phyloP scores from a whole-genome alignment of 2,113 vertebrate genomes.

The Rhabdornis inornatus region DNA sequence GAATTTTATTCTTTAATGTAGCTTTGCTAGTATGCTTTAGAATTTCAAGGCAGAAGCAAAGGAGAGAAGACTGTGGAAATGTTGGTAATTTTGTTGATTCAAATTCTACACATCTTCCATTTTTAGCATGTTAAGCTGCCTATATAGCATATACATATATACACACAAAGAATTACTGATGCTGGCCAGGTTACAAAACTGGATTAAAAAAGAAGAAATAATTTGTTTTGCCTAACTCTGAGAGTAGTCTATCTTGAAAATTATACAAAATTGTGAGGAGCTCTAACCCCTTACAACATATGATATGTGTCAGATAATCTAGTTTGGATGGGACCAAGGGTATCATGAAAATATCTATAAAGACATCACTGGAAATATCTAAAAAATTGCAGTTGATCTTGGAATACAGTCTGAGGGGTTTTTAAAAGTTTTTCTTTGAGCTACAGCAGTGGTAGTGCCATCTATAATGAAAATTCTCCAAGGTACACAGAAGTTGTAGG shows the following conservation, averaged over 20 bases:
- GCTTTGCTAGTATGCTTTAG: not conserved
- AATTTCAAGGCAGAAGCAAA: not conserved
- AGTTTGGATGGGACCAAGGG: not conserved
- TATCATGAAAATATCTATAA: not conserved
- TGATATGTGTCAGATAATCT: not conserved
- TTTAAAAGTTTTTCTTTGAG: not conserved
- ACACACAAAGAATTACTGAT: not conserved
- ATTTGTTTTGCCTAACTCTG: not conserved
- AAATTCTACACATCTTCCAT: not conserved
- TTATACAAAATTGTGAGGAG: not conserved
- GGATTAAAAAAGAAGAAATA: not conserved
- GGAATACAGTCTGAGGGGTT: not conserved
- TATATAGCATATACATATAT: not conserved
- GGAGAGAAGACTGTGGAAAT: not conserved
- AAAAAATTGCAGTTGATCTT: not conserved
- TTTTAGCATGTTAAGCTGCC: not conserved
- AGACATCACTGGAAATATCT: not conserved
- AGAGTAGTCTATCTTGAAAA: not conserved
- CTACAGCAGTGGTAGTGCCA: rapidly evolving
- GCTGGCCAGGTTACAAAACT: not conserved
- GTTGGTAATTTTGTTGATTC: not conserved
- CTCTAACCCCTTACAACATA: not conserved
- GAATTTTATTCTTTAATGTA: not conserved
- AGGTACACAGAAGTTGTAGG: not conserved
- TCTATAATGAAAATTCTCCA: not conserved